phyloP scores from a whole-genome alignment of 2,888 invertebrate genomes.

The Machimus rusticus region DNA sequence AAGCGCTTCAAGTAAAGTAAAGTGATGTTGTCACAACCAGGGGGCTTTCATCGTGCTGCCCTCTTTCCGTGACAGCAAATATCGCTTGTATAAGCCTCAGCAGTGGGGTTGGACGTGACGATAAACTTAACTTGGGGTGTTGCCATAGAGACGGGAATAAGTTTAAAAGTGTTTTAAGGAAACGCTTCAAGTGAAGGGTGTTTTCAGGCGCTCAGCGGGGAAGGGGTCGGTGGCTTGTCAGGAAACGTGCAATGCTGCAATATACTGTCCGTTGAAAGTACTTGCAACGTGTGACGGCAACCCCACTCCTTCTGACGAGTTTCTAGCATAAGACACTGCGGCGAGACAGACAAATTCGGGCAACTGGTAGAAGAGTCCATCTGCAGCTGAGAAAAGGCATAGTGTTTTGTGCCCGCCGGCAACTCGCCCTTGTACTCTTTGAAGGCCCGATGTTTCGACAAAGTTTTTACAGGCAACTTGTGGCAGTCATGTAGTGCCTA shows the following conservation, averaged over 20 bases:
- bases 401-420: background rate
- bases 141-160: constrained; percentile 10
- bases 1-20: background rate
- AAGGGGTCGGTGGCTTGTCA: background rate
- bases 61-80: background rate
- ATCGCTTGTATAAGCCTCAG: background rate
- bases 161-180: constrained; percentile 10
- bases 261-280: background rate
- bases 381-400: background rate
- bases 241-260: background rate
- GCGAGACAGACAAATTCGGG: background rate
- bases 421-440: background rate
- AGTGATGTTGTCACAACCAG: background rate
- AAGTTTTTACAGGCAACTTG: background rate
- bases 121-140: constrained; percentile 20
- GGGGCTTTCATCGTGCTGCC: background rate
- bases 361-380: background rate
- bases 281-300: background rate
- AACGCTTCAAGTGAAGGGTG: background rate
- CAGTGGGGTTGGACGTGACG: background rate
- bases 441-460: background rate
- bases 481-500: background rate
- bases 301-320: background rate
- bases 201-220: background rate
- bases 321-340: background rate